These are phyloP conservation scores for Drosophila equinoxialis DNA, from an alignment of 1,140 invertebrate genomes.

Conservation along the genomic window DNA sequence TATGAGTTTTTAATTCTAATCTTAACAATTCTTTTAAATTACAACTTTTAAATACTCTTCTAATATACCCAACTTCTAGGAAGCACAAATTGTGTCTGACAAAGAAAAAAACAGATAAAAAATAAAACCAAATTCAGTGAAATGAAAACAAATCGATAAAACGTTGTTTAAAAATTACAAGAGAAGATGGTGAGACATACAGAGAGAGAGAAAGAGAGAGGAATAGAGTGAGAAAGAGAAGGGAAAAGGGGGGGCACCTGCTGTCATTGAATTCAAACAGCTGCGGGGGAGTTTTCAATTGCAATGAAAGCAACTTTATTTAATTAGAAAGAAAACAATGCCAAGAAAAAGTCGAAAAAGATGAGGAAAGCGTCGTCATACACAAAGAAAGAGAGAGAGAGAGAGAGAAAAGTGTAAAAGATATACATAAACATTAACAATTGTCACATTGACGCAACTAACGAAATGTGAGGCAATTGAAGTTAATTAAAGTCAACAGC, in stretches of 20 bases:
- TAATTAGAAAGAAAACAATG: slow-evolving; percentile 45
- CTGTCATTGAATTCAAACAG: slow-evolving; percentile 39
- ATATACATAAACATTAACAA: slow-evolving; percentile 61
- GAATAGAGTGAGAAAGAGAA: background rate
- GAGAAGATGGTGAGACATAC: too few species aligned
- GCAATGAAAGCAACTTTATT: slow-evolving; percentile 47
- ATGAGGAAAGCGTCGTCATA: slow-evolving; percentile 2
- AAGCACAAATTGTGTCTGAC: background rate
- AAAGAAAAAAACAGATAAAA: background rate
- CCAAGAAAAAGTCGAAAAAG: slow-evolving; percentile 45
- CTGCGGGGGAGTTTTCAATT: slow-evolving; percentile 34
- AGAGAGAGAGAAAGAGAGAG: too few species aligned
- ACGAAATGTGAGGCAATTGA: slow-evolving; percentile 50
- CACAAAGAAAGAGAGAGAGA: too few species aligned
- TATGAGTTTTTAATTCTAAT: too few species aligned
- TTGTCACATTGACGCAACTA: slow-evolving; percentile 76
- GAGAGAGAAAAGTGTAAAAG: slow-evolving; percentile 28
- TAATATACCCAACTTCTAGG: background rate
- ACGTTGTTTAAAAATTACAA: slow-evolving; percentile 35
- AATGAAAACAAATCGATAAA: slow-evolving; percentile 59
- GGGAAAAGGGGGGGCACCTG: slow-evolving; percentile 1
- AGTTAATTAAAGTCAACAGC: slow-evolving; percentile 71
- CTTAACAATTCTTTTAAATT: too few species aligned
- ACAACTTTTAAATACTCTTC: background rate
- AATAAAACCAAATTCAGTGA: slow-evolving; percentile 32